Evolutionary conservation across 2,113 vertebrate genomes (phyloP).

Genomic region (Hippocampus abdominalis): DNA sequence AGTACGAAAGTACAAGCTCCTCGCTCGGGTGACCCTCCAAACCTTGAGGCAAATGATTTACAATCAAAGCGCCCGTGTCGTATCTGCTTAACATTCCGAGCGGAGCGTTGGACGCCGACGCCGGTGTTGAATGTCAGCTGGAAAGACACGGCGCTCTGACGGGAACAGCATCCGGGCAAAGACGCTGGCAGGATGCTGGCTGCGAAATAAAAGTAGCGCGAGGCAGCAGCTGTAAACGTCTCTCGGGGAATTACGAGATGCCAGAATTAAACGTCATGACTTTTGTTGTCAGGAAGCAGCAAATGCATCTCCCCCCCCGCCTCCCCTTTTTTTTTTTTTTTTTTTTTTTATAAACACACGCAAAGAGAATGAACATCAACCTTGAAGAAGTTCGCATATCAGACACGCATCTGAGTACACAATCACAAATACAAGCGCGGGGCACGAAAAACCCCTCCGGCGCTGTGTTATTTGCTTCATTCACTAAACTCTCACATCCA

Average conservation of each 20-base stretch:
- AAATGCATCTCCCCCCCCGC: constrained; percentile 39
- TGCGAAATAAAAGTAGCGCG: constrained; percentile 36
- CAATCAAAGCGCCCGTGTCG: constrained; percentile 68
- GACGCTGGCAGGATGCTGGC: constrained; percentile 29
- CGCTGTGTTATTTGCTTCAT: constrained; percentile 16
- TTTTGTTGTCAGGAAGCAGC: constrained; percentile 58
- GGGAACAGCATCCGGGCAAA: constrained; percentile 13
- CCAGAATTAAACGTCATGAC: constrained; percentile 52
- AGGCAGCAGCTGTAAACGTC: constrained; percentile 53
- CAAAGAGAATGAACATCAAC: constrained; percentile 31
- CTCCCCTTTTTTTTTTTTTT: not conserved
- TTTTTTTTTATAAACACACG: constrained; percentile 11
- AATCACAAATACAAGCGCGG: constrained; percentile 4
- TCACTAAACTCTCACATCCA: constrained; percentile 21
- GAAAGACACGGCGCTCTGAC: constrained; percentile 28
- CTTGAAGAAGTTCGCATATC: constrained; percentile 26
- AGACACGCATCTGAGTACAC: constrained; percentile 5
- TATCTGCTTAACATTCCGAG: constrained; percentile 70
- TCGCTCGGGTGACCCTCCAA: constrained; percentile 62
- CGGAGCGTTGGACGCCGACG: constrained; percentile 21
- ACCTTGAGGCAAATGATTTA: constrained; percentile 77
- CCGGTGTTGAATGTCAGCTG: constrained; percentile 62
- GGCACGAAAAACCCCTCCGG: not conserved
- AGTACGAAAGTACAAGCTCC: constrained; percentile 54
- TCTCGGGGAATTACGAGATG: constrained; percentile 30